Conservation (phyloP, 1,140 invertebrate species). For the Drosophila tristis region DNA sequence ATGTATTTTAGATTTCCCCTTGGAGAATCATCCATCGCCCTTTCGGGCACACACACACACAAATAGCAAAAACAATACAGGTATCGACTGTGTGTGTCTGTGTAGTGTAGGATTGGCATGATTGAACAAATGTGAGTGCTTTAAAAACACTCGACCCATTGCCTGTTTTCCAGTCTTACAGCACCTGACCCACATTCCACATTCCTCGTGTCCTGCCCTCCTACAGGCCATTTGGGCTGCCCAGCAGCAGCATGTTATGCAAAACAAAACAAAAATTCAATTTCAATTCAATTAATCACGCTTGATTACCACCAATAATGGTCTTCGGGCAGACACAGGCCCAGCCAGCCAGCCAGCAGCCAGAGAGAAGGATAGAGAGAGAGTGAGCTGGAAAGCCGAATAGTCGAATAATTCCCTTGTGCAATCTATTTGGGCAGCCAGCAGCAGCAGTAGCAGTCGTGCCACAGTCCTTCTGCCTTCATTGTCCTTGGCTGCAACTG, state of each 20-base stretch:
- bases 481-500: conserved; percentile 58
- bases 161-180: no score
- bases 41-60: no score
- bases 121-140: no score
- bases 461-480: conserved; percentile 19
- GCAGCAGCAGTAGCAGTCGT: conserved; percentile 19
- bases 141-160: no score
- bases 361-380: conserved; percentile 10
- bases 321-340: conserved; percentile 10
- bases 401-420: no score
- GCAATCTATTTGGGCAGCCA: conserved; percentile 2
- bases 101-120: no score
- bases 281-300: conserved; percentile 66
- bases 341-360: conserved; percentile 9
- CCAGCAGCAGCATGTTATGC: conserved; percentile 33
- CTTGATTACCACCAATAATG: conserved; percentile 65
- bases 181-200: neutral
- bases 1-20: no score
- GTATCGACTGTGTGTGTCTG: no score
- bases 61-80: no score
- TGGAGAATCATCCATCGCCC: no score
- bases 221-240: conserved; percentile 6
- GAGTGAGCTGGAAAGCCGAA: conserved; percentile 19
- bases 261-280: conserved; percentile 64
- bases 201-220: no score